Percentiles rank a stretch among this genome's conserved stretches.
Evolutionary conservation across 2,797 vertebrate genomes (phyloP).

Genomic region (Zenarchopterus dispar): DNA sequence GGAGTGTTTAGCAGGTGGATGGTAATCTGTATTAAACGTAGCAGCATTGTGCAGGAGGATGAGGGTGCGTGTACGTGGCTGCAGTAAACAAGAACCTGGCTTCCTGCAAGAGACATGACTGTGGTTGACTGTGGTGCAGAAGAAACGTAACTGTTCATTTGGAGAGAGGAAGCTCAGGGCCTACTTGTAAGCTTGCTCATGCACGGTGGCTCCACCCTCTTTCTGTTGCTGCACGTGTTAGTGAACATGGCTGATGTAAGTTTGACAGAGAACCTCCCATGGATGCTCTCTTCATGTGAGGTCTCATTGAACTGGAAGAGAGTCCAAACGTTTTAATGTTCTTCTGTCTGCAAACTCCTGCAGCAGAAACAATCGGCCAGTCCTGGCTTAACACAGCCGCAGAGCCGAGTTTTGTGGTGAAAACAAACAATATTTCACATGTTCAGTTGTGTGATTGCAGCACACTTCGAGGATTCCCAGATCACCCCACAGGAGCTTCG

Average conservation of each 20-base stretch:
- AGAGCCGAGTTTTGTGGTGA: not conserved
- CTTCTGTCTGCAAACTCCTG: conserved; percentile 24
- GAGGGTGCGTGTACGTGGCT: conserved; percentile 12
- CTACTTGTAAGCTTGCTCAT: conserved; percentile 32
- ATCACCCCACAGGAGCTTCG: not conserved
- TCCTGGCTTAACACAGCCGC: not conserved
- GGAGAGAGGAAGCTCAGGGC: conserved; percentile 63
- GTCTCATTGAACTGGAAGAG: conserved; percentile 23
- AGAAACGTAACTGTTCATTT: conserved; percentile 61
- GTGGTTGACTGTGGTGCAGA: conserved; percentile 51
- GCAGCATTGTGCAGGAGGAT: conserved; percentile 3
- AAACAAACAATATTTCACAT: conserved; percentile 12
- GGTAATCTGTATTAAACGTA: conserved; percentile 3
- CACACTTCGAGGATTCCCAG: not conserved
- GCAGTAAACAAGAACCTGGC: conserved; percentile 66
- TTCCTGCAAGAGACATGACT: conserved; percentile 77
- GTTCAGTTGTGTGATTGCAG: not conserved
- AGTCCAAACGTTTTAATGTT: conserved; percentile 24
- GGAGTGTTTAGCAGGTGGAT: not conserved
- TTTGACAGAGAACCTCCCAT: conserved; percentile 2
- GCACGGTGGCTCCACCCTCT: conserved; percentile 39
- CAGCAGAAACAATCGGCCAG: conserved; percentile 1
- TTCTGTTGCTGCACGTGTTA: conserved; percentile 1
- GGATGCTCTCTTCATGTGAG: conserved; percentile 18
- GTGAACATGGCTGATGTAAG: conserved; percentile 23